Evolutionary conservation across 2,113 vertebrate genomes (phyloP), one percentile per base, ranked within the genome.

Genomic region (Ictalurus punctatus): DNA sequence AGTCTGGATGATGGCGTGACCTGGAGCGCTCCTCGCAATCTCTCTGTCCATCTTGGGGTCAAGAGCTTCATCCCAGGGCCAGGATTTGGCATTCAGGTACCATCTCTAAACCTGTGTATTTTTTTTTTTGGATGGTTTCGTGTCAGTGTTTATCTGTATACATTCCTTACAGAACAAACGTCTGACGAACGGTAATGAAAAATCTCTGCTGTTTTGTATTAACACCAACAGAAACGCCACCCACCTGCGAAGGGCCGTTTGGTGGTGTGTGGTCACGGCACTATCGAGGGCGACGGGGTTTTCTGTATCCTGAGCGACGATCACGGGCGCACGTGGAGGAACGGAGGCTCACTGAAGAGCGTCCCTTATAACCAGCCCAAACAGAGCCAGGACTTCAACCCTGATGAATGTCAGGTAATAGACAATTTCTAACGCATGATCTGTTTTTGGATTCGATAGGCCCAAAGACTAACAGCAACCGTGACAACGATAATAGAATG

Each of bases 221-320:
- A 0, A 48, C 74, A 14, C 40, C 40, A 78, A 27, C 40, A 78
- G 74, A 78, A 78, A 23, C 40, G 48, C 0, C 6, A 48, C 30
- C 67, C 65, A 13, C 97, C 97, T 0, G 89, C 58, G 5, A 96
- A 95, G 71, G 97, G 97, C 13, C 95, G 97, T 10, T 90, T 98
- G 91, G 96, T 98, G 0, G 97, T 97, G 40, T 98, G 97, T 80
- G 97, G 97, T 17, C 97, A 98, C 0, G 96, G 97, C 2, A 95
- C 96, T 0, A 8, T 97, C 30, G 92, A 94, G 48, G 95, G 95
- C 0, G 96, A 98, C 0, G 97, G 97, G 0, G 95, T 98, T 71
- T 98, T 96, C 92, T 98, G 97, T 88, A 96, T 98, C 84, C 93
- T 98, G 86, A 98, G 97, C 0, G 97, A 98, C 1, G 96, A 98